Base-by-base conservation (phyloP, 2,888 invertebrate genomes). In the Philonicus albiceps region DNA sequence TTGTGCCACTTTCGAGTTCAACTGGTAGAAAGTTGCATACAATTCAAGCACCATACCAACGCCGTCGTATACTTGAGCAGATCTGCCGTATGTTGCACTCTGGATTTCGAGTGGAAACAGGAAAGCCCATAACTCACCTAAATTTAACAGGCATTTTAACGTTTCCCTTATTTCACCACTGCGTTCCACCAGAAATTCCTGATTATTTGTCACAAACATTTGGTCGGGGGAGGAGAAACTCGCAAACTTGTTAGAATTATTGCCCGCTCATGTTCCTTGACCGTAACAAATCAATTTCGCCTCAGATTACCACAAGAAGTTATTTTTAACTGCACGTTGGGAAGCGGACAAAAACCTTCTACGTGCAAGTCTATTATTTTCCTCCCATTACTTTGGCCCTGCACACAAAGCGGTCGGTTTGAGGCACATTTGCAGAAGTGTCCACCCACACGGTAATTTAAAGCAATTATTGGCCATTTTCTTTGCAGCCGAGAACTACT, bases 291-390 rank as follows among this genome's bases (percentile, higher is more conserved):
- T 81, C 81, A 81, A 81, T 81, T 81, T 81, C 7, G 64, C 53
- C 55, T 81, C 81, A 64, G 64, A 34, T 81, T 81, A 34, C 81
- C 81, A 81, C 55, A 81, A 81, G 81, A 64, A 81, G 81, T 81
- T 81, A 81, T 81, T 81, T 81, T 81, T 55, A 81, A 53, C 81
- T 81, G 81, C 81, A 81, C 31, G 53, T 81, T 13, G 55, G 16
- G 81, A n/a, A 34, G 8, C 31, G 34, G 55, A 34, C 55, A 31
- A 34, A 34, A 81, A 55, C 27, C 34, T 8, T 8, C 34, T 55
- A 81, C 81, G 81, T 81, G 81, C 31, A 81, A n/a, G 55, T 81
- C 81, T 34, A 81, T 81, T 81, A 81, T 43, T 80, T 81, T 81
- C 13, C 81, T 34, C 31, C 31, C 55, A 64, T 81, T 55, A 55